Evolutionary conservation across 2,888 invertebrate species (phyloP).

Genomic region (Luperina nickerlii): DNA sequence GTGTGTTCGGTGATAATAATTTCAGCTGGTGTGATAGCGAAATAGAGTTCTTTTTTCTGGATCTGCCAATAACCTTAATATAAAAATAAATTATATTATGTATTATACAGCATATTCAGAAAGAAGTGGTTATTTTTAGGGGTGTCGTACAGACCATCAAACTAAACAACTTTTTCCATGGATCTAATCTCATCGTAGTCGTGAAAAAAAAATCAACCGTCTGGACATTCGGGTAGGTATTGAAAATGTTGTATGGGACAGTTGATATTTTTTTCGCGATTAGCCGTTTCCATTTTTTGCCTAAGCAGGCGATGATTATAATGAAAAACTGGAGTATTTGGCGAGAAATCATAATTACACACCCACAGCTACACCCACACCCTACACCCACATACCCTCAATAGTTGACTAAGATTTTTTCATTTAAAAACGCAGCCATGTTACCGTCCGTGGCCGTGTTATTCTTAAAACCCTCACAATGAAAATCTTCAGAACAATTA

Average conservation of each 20-base stretch:
- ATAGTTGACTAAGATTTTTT: too few species aligned
- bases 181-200: neutral
- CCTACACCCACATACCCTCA: too few species aligned
- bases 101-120: neutral
- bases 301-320: neutral
- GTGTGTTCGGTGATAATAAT: slow-evolving; percentile 22
- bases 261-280: too few species aligned
- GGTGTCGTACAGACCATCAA: neutral
- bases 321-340: too few species aligned
- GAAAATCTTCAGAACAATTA: too few species aligned
- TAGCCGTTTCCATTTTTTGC: neutral
- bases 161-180: neutral
- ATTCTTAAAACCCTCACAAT: too few species aligned
- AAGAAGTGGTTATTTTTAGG: neutral
- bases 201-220: neutral
- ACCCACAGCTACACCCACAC: too few species aligned
- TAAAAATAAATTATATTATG: neutral
- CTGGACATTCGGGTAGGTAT: too few species aligned
- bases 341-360: too few species aligned
- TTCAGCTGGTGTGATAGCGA: neutral
- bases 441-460: too few species aligned
- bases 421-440: too few species aligned
- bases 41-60: neutral
- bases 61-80: neutral
- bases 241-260: too few species aligned